A percentile compares a stretch with the other conserved stretches of the same genome.
Evolutionary conservation across 2,888 invertebrate species (phyloP).

Genomic region (Ferrisia virgata): DNA sequence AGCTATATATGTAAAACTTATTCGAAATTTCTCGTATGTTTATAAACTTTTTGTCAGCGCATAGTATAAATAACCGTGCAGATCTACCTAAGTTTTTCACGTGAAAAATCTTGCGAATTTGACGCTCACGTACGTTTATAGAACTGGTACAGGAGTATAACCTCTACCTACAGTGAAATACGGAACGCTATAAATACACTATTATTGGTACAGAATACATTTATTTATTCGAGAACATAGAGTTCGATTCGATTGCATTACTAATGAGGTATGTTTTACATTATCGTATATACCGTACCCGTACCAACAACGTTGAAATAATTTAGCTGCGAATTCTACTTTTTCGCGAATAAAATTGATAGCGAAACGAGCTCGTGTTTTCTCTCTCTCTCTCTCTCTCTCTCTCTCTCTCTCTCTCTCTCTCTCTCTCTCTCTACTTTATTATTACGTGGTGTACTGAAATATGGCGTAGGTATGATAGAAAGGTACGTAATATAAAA

Average conservation of each 20-base stretch:
- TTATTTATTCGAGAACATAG: not conserved
- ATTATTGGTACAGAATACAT: not conserved
- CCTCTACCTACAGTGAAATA: not conserved
- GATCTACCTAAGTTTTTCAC: not conserved
- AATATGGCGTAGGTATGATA: not conserved
- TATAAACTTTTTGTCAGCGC: not conserved
- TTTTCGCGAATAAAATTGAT: not conserved
- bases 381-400: not conserved
- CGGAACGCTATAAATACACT: not conserved
- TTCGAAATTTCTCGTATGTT: not conserved
- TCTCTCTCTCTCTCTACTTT: not conserved
- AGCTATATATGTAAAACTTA: not conserved
- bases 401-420: not conserved
- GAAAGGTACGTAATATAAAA: not conserved
- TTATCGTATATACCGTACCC: not conserved
- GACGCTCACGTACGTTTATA: not conserved
- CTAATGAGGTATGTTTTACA: conserved; percentile 17
- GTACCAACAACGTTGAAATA: not conserved
- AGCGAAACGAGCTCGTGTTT: not conserved
- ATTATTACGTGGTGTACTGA: not conserved
- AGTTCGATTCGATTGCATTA: not conserved
- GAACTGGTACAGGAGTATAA: no score
- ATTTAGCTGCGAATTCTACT: not conserved
- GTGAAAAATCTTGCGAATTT: not conserved
- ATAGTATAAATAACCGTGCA: not conserved